Base-by-base conservation (phyloP, 2,888 invertebrate species). In the Thalpophila matura region DNA sequence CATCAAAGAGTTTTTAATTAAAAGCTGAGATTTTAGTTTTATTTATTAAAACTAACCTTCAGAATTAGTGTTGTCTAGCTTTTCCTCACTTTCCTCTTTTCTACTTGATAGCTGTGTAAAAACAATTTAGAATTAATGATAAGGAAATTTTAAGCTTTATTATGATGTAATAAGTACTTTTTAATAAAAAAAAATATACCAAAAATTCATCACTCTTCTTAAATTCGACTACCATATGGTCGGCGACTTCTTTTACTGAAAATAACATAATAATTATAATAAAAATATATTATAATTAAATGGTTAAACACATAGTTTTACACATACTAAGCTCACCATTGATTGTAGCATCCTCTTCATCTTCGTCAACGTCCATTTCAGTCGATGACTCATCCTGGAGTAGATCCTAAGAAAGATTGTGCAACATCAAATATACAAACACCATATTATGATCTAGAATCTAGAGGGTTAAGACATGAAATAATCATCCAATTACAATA, bases 151-250 rank as follows among this genome's bases (percentile, higher is more conserved):
- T 7, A 3, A 18, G 14, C 26, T 31, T 29, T 5, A 6, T 1
- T 12, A 9, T 16, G 0, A 35, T 12, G 14, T 24, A 5, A 16
- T 4, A 7, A 6, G 5, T 24, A 31, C 5, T 33, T 10, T 3
- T 31, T 1, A n/a, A 31, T 0, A 16, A 42, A 14, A 55, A 51
- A 42, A 12, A 18, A 58, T 82, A n/a, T 84, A 94, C 94, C 86
- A 93, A 83, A 65, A 89, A 94, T 33, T 89, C 88, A 59, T 84
- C 82, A 14, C 91, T 76, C 81, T 94, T 94, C 67, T 93, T 94
- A 54, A 95, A 91, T 87, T 95, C 92, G 18, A 95, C 90, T 9
- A 94, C 84, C 93, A 94, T 93, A 40, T 94, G 89, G 54, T 86
- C 94, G 12, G 85, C 89, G 66, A 89, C 89, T 77, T 93, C 92